A percentile compares a stretch with the other conserved stretches of the same genome.
Evolutionary conservation across 1,140 invertebrate species (phyloP).

Genomic region (Drosophila obscura): DNA sequence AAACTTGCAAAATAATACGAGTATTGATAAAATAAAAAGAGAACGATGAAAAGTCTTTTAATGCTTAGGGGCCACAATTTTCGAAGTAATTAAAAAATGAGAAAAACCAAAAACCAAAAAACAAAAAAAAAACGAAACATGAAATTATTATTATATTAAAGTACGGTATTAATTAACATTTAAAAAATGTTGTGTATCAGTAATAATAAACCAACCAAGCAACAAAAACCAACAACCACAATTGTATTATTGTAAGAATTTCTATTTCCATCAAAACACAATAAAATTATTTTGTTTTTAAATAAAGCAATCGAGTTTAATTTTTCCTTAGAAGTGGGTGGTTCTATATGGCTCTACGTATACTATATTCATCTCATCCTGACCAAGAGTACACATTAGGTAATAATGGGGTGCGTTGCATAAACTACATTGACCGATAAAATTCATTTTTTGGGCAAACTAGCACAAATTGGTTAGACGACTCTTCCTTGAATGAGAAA

Average conservation of each 20-base stretch:
- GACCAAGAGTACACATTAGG: too few species aligned
- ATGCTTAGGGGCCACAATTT: constrained; percentile 83
- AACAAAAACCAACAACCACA: constrained; percentile 66
- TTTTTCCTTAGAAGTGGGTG: neutral
- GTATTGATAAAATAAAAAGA: constrained; percentile 31
- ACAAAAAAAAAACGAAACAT: constrained; percentile 37
- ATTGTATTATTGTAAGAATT: constrained; percentile 79
- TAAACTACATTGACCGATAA: too few species aligned
- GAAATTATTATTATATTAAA: constrained; percentile 72
- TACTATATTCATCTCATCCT: too few species aligned
- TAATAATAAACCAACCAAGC: constrained; percentile 71
- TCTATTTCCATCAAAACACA: constrained; percentile 81
- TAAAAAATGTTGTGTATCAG: constrained; percentile 81
- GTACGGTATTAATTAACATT: constrained; percentile 80
- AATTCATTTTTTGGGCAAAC: too few species aligned
- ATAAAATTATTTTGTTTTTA: constrained; percentile 83
- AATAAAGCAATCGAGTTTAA: constrained; percentile 30
- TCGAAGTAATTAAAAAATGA: constrained; percentile 77
- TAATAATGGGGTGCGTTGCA: too few species aligned
- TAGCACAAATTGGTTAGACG: too few species aligned
- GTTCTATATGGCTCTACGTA: too few species aligned
- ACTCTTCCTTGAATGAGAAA: too few species aligned
- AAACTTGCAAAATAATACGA: constrained; percentile 58
- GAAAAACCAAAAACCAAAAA: too few species aligned
- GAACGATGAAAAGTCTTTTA: constrained; percentile 69